These are phyloP conservation scores for Macrobrachium rosenbergii DNA, from an alignment of 1,140 invertebrate species.

Conservation along the genomic window DNA sequence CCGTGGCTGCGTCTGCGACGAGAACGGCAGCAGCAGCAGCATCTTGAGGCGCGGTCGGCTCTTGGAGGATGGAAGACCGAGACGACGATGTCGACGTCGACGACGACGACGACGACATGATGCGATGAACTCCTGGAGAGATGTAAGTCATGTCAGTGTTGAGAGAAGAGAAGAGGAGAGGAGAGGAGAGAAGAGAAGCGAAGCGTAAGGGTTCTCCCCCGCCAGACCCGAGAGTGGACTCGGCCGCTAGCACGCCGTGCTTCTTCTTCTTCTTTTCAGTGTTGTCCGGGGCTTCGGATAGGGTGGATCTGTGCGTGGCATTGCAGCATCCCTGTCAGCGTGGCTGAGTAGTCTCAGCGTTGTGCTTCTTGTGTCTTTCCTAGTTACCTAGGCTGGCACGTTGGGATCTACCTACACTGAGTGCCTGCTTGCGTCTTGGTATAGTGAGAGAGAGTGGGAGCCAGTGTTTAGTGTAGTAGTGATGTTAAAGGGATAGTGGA, in stretches of 20 bases:
- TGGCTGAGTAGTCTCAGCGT: conserved; percentile 57
- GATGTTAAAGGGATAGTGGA: conserved; percentile 58
- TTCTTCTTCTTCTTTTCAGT: conserved; percentile 21
- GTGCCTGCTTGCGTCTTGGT: conserved; percentile 33
- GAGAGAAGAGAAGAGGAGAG: not conserved
- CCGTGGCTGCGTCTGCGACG: no score
- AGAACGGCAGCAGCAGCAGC: no score
- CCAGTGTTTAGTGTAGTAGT: conserved; percentile 53
- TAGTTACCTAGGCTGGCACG: conserved; percentile 41
- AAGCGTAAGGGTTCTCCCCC: conserved; percentile 47
- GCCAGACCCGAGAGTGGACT: conserved; percentile 49
- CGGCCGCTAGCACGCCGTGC: conserved; percentile 55
- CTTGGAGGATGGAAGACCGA: no score
- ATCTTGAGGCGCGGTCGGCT: no score
- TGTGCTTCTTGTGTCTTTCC: conserved; percentile 52
- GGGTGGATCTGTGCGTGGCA: conserved; percentile 56
- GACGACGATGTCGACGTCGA: no score
- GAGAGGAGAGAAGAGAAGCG: conserved; percentile 26
- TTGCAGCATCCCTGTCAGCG: conserved; percentile 57
- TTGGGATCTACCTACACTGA: conserved; percentile 31
- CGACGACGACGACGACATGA: no score
- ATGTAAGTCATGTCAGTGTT: not conserved
- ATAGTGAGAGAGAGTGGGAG: conserved; percentile 20
- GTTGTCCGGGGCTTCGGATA: conserved; percentile 50
- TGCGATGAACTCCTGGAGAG: no score